Conservation (phyloP, 2,113 vertebrate genomes). For the Dasyprocta punctata region DNA sequence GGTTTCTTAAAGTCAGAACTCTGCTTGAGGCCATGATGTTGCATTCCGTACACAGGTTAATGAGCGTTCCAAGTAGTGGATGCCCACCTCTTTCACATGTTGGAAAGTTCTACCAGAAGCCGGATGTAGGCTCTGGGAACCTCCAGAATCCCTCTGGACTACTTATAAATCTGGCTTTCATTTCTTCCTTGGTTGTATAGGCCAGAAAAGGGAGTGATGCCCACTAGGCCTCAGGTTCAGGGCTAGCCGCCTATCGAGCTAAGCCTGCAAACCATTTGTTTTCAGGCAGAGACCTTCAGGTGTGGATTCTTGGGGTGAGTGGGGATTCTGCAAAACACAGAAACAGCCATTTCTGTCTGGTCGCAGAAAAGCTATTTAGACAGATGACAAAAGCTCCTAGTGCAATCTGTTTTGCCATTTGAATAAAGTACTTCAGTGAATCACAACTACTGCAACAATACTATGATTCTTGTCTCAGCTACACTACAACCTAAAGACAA, state of each 20-base stretch:
- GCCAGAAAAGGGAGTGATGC: neutral
- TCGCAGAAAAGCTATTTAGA: conserved; percentile 18
- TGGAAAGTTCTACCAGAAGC: neutral
- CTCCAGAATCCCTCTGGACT: neutral
- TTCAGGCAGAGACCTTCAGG: neutral
- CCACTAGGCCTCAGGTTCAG: neutral
- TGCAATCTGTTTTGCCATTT: neutral
- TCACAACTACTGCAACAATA: conserved; percentile 46
- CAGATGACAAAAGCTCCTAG: neutral
- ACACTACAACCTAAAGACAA: conserved; percentile 44
- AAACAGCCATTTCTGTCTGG: neutral
- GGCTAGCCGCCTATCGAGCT: neutral
- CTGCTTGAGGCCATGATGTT: neutral
- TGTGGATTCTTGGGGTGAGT: neutral
- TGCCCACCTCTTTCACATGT: neutral
- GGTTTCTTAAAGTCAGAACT: neutral
- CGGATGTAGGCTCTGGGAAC: neutral
- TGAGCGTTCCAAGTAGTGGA: neutral
- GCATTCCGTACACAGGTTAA: neutral
- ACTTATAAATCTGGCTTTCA: neutral
- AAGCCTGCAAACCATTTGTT: neutral
- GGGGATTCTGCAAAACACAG: neutral
- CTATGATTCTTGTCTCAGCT: neutral
- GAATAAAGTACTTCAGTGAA: neutral
- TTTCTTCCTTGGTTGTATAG: neutral